These are phyloP conservation scores for Phalangium opilio DNA, from an alignment of 2,888 invertebrate species.

Conservation along the genomic window DNA sequence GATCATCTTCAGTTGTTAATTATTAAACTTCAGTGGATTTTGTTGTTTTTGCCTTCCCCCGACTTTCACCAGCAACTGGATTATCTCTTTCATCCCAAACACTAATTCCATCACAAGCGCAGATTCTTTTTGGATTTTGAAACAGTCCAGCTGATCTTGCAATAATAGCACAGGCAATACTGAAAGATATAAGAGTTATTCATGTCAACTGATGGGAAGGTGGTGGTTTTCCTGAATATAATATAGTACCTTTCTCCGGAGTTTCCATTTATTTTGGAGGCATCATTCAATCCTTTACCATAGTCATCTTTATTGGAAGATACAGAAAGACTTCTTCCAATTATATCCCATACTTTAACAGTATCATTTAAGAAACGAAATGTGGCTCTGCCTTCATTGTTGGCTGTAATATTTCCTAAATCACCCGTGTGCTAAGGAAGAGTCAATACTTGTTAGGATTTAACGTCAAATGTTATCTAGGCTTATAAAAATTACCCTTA, in stretches of 20 bases:
- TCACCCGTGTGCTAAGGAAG: constrained; percentile 42
- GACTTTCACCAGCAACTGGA: constrained; percentile 3
- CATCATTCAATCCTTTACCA: constrained; percentile 37
- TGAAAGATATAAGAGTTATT: constrained; percentile 29
- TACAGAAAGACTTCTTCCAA: constrained; percentile 53
- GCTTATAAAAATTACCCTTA: constrained; percentile 31
- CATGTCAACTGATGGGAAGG: too few relatives aligned
- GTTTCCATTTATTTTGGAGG: constrained; percentile 46
- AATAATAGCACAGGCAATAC: constrained; percentile 70
- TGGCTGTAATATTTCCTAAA: constrained; percentile 46
- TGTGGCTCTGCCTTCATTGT: constrained; percentile 44
- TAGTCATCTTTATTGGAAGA: constrained; percentile 46
- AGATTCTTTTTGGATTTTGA: constrained; percentile 70
- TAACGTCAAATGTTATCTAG: neutral
- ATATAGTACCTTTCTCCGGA: constrained; percentile 42
- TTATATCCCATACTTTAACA: constrained; percentile 44
- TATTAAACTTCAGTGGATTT: too few relatives aligned
- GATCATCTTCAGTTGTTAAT: too few relatives aligned
- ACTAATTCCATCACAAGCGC: constrained; percentile 75
- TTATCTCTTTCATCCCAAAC: constrained; percentile 70
- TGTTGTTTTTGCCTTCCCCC: neutral
- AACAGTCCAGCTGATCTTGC: constrained; percentile 74
- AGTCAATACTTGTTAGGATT: neutral
- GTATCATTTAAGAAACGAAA: constrained; percentile 46
- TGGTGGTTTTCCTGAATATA: neutral